Percentiles rank a stretch among this genome's conserved stretches.
These are phyloP conservation scores for Helicolenus hilgendorfi DNA, from an alignment of 2,797 vertebrate genomes.

Conservation along the genomic window DNA sequence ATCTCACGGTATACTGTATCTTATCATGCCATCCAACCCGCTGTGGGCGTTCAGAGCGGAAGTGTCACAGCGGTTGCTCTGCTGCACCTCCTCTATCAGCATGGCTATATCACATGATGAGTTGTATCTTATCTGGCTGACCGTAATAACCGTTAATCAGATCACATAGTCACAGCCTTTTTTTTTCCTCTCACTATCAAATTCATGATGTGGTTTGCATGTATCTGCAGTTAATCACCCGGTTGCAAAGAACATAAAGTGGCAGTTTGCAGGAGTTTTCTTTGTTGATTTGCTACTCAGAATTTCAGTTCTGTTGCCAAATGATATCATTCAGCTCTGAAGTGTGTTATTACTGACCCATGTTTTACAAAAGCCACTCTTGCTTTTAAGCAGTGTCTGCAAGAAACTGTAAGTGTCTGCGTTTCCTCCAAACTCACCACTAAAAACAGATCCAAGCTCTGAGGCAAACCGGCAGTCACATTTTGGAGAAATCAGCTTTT, in stretches of 20 bases:
- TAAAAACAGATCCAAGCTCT: slow-evolving; percentile 59
- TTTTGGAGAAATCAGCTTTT: slow-evolving; percentile 65
- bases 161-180: slow-evolving; percentile 11
- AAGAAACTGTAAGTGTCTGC: slow-evolving; percentile 51
- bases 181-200: slow-evolving; percentile 10
- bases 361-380: slow-evolving; percentile 71
- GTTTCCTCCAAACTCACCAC: slow-evolving; percentile 67
- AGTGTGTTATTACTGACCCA: slow-evolving; percentile 58
- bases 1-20: not conserved
- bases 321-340: slow-evolving; percentile 46
- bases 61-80: slow-evolving; percentile 11
- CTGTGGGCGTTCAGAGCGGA: not conserved
- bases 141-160: slow-evolving; percentile 56
- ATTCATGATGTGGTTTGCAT: slow-evolving; percentile 8
- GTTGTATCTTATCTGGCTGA: slow-evolving; percentile 31
- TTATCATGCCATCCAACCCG: not conserved
- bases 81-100: slow-evolving; percentile 23
- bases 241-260: slow-evolving; percentile 15
- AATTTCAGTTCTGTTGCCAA: slow-evolving; percentile 41
- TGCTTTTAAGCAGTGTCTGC: slow-evolving; percentile 53
- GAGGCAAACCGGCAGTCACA: slow-evolving; percentile 48
- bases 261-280: slow-evolving; percentile 37
- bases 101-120: slow-evolving; percentile 6
- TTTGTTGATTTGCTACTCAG: slow-evolving; percentile 42
- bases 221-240: slow-evolving; percentile 48